Conservation (phyloP, 2,797 vertebrate species). For the Melanotaenia parkinsoni region DNA sequence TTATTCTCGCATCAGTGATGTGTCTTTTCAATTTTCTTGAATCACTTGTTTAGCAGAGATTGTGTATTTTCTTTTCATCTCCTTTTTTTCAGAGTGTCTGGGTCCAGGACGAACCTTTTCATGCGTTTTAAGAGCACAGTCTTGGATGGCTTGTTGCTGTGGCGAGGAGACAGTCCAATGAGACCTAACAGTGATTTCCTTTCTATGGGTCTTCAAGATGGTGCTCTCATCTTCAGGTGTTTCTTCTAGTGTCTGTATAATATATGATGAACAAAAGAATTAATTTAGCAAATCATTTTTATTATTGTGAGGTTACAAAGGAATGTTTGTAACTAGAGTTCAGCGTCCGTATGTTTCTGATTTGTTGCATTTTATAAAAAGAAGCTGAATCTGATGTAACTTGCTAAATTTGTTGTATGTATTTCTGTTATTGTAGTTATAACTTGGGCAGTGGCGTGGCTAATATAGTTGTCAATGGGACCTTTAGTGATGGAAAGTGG, state of each 20-base stretch:
- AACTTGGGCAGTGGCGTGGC: constrained; percentile 92
- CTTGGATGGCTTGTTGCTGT: constrained; percentile 92
- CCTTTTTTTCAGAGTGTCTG: constrained; percentile 85
- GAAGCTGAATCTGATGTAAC: not conserved
- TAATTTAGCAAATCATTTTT: not conserved
- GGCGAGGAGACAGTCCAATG: constrained; percentile 93
- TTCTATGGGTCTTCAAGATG: constrained; percentile 92
- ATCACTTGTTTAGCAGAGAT: not conserved
- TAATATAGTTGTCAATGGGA: constrained; percentile 88
- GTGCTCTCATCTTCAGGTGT: constrained; percentile 90
- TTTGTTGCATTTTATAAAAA: not conserved
- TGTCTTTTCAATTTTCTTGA: not conserved
- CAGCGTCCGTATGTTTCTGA: not conserved
- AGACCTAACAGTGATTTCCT: constrained; percentile 93
- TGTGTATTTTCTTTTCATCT: not conserved
- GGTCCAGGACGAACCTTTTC: constrained; percentile 91
- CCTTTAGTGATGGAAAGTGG: constrained; percentile 93
- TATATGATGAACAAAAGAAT: not conserved
- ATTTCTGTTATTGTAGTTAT: constrained; percentile 82
- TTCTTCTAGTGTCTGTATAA: constrained; percentile 1
- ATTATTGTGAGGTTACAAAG: not conserved
- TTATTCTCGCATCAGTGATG: not conserved
- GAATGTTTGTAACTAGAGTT: not conserved
- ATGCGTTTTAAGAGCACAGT: constrained; percentile 94
- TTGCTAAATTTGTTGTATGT: not conserved